Evolutionary conservation across 2,113 vertebrate species (phyloP).

Genomic region (Candoia aspera): DNA sequence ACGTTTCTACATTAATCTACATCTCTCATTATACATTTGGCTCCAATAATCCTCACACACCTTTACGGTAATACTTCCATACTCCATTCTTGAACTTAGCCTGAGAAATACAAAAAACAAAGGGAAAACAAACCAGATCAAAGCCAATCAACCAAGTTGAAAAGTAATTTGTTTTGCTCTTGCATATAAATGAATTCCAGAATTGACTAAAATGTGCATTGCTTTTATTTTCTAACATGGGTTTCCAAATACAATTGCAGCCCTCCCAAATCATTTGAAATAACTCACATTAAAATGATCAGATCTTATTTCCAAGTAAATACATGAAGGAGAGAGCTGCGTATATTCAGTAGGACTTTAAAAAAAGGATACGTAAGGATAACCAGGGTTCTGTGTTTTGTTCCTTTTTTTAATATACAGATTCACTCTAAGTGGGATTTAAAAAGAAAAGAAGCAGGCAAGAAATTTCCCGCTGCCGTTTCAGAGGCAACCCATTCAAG

Average conservation of each 20-base stretch:
- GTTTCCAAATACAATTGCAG: neutral
- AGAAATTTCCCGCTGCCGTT: neutral
- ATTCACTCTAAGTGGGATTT: too few relatives aligned
- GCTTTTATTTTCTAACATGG: neutral
- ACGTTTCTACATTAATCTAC: neutral
- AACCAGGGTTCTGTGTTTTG: too few relatives aligned
- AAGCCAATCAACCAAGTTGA: neutral
- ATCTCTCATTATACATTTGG: neutral
- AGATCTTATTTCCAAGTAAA: neutral
- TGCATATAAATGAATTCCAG: neutral
- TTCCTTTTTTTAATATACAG: too few relatives aligned
- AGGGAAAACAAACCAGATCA: neutral
- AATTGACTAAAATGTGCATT: neutral
- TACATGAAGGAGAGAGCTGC: neutral
- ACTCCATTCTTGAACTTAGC: neutral
- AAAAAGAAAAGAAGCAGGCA: neutral
- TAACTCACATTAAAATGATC: neutral
- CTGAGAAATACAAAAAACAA: neutral
- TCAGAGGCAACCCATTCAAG: too few relatives aligned
- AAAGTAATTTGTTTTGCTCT: neutral
- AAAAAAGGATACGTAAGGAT: too few relatives aligned
- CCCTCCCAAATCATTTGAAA: neutral
- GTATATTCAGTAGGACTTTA: neutral
- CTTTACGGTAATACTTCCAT: neutral
- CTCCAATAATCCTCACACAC: neutral